These are phyloP conservation scores for Selenia dentaria DNA, from an alignment of 2,888 invertebrate species.

Conservation along the genomic window DNA sequence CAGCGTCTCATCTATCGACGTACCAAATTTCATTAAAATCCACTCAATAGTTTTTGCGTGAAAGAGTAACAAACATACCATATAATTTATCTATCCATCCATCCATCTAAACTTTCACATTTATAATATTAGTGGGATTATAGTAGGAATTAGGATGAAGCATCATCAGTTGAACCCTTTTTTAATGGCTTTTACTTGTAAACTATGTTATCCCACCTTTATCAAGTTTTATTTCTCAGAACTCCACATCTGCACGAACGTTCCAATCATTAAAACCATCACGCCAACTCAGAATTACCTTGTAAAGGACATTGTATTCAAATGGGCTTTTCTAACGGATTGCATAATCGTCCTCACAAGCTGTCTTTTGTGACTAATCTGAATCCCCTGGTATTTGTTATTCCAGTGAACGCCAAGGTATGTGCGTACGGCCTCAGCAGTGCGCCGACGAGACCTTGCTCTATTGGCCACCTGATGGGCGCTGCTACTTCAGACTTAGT, in stretches of 20 bases:
- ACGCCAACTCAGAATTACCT: too few species aligned
- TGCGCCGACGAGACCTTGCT: conserved; percentile 87
- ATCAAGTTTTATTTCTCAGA: conserved; percentile 9
- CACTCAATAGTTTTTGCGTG: too few species aligned
- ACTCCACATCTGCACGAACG: not conserved
- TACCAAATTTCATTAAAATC: too few species aligned
- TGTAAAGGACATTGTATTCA: not conserved
- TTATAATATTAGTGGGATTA: too few species aligned
- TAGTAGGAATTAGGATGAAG: too few species aligned
- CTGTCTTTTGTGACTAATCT: conserved; percentile 19
- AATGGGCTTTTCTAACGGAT: conserved; percentile 7
- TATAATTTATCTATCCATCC: too few species aligned
- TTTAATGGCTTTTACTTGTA: conserved; percentile 20
- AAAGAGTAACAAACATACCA: too few species aligned
- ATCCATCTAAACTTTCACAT: too few species aligned
- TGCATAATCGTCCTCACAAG: conserved; percentile 8
- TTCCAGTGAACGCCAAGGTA: conserved; percentile 88
- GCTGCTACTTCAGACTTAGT: conserved; percentile 89
- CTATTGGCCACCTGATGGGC: conserved; percentile 91
- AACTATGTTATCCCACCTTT: conserved; percentile 10
- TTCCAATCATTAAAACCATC: conserved; percentile 2
- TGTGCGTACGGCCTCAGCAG: conserved; percentile 87
- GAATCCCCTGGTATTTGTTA: conserved; percentile 30
- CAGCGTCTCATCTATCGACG: too few species aligned
- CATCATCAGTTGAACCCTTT: conserved; percentile 21